phyloP scores from a whole-genome alignment of 2,113 vertebrate genomes.

The Willisornis vidua region DNA sequence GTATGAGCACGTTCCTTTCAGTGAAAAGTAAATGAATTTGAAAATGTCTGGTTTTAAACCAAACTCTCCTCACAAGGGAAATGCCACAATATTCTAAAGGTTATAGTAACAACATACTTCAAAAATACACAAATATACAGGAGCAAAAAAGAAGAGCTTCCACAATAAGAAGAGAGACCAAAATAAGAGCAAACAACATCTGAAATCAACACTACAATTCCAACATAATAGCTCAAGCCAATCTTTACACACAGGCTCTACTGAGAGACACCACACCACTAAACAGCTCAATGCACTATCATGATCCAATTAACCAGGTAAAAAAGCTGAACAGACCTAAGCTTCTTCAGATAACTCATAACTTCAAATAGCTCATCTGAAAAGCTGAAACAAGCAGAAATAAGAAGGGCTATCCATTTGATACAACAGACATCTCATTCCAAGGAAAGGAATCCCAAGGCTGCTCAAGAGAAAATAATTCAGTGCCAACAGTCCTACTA shows the following conservation, averaged over 20 bases:
- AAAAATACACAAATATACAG: neutral
- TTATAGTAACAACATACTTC: neutral
- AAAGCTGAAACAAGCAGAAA: neutral
- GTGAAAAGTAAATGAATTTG: neutral
- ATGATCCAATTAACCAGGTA: neutral
- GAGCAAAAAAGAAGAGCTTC: neutral
- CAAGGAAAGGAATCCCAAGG: neutral
- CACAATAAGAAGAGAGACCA: neutral
- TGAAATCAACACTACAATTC: neutral
- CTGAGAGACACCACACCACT: fast-evolving
- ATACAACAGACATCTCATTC: neutral
- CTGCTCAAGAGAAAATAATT: neutral
- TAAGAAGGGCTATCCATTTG: neutral
- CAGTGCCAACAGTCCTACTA: neutral
- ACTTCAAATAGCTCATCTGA: neutral
- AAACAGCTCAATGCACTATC: neutral
- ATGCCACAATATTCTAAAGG: neutral
- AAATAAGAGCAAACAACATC: neutral
- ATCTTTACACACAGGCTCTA: neutral
- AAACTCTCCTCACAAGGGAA: neutral
- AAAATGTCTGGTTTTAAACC: neutral
- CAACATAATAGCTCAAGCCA: neutral
- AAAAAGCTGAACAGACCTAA: neutral
- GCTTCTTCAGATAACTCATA: neutral
- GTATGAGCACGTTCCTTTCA: neutral